Base-by-base conservation (phyloP, 1,140 invertebrate species). In the Dryas iulia region DNA sequence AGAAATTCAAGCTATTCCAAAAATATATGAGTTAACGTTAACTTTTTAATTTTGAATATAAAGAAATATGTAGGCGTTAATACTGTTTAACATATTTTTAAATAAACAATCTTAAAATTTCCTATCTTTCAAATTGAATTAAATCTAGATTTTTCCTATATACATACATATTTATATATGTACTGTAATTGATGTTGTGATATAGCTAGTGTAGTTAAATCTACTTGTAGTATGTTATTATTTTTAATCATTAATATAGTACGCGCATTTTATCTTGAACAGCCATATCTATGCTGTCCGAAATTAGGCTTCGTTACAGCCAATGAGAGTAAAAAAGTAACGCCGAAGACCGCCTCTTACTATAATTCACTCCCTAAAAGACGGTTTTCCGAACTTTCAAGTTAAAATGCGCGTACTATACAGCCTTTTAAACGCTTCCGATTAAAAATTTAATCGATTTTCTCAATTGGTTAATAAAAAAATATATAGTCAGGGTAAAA, bases 111-210 rank as follows among this genome's bases (percentile, higher is more conserved):
- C 14, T 59, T 33, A 2, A 35, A 59, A 30, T 14, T 59, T 24
- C 18, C n/a, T 12, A 59, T 59, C 8, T 18, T 59, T 59, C 31
- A 24, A 0, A 59, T 59, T 35, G 11, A 24, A 54, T 54, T 8
- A 23, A 54, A 3, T n/a, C n/a, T n/a, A n/a, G n/a, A n/a, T 23
- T 24, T 47, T 61, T 61, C 35, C 33, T 52, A 64, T 59, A 53
- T 31, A 53, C 24, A 59, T 39, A n/a, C 33, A n/a, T 53, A 59
- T 31, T 24, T 52, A 59, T 59, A 39, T 62, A 23, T 54, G 23
- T 58, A 66, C 52, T 25, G 25, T 62, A 62, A 39, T 69, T 58
- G 54, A 62, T 69, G 59, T 69, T 69, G 66, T 69, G 66, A 69
- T 69, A 60, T 69, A 69, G 66, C 5, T 61, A 68, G 66, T 8